phyloP scores from a whole-genome alignment of 2,113 vertebrate species.

The Geococcyx californianus region DNA sequence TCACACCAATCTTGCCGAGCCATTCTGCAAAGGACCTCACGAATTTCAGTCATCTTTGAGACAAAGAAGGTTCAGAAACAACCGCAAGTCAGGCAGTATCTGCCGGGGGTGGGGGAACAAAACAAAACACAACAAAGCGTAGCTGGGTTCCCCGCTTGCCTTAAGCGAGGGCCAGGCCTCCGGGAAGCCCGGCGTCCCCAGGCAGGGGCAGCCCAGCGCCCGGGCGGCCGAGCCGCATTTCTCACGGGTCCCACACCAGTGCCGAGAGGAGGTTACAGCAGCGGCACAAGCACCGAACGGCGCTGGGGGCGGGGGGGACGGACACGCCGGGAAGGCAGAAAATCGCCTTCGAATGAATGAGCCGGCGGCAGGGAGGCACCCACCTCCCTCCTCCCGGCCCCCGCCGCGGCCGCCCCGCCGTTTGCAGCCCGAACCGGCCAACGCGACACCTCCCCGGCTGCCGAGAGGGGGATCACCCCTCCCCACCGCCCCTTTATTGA shows the following conservation, averaged over 20 bases:
- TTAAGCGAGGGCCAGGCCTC: slow-evolving; percentile 36
- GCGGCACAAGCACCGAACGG: slow-evolving; percentile 24
- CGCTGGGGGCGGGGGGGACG: not conserved
- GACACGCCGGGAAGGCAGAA: not conserved
- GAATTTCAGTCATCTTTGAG: slow-evolving; percentile 60
- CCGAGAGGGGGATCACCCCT: not conserved
- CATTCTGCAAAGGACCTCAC: slow-evolving; percentile 29
- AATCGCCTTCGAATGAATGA: slow-evolving; percentile 56
- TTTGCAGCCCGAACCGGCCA: not conserved
- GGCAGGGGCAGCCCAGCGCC: slow-evolving; percentile 6
- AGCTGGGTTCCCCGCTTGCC: not conserved
- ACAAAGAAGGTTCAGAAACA: slow-evolving; percentile 70
- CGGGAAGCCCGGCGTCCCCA: slow-evolving; percentile 40
- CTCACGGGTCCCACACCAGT: slow-evolving; percentile 66
- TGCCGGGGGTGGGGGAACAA: not conserved
- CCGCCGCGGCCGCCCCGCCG: not conserved
- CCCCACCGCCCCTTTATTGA: slow-evolving; percentile 46
- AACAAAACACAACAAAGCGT: not conserved
- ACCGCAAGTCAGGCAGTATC: slow-evolving; percentile 38
- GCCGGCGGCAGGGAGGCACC: slow-evolving; percentile 6
- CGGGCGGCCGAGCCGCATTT: slow-evolving; percentile 39
- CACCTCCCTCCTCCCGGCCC: not conserved
- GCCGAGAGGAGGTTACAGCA: slow-evolving; percentile 37
- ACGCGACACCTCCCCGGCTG: not conserved
- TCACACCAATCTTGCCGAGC: not conserved